Conservation (phyloP, 2,888 invertebrate species). For the Cerceris rybyensis region DNA sequence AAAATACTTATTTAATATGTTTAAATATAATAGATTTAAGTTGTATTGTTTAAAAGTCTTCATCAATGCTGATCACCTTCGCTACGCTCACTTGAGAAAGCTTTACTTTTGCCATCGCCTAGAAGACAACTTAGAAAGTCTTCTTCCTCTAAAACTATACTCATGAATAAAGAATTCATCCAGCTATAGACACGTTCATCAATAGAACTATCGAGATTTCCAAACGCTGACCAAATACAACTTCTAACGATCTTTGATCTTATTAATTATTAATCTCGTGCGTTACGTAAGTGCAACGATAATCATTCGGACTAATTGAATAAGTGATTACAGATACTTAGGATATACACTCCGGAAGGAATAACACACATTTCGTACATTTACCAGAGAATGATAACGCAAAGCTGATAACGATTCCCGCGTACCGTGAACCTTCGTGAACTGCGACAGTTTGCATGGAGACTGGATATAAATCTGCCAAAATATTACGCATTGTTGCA, state of each 20-base stretch:
- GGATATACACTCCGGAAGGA: conserved; percentile 56
- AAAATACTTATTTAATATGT: background rate
- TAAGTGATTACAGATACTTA: conserved; percentile 60
- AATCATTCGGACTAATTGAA: conserved; percentile 60
- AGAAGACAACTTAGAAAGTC: background rate
- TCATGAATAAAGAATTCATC: background rate
- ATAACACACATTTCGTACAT: conserved; percentile 41
- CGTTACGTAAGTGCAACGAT: conserved; percentile 50
- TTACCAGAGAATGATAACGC: conserved; percentile 48
- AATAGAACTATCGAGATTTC: background rate
- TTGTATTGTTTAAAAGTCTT: no score
- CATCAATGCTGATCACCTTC: background rate
- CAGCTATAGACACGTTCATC: background rate
- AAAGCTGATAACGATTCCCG: conserved; percentile 43
- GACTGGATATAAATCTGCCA: conserved; percentile 16
- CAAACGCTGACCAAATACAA: background rate
- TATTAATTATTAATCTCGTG: conserved; percentile 60
- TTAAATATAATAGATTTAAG: background rate
- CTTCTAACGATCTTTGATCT: conserved; percentile 55
- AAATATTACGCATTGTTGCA: conserved; percentile 7
- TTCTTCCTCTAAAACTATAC: background rate
- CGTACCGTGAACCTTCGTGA: conserved; percentile 49
- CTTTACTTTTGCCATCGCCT: background rate
- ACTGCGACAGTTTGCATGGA: conserved; percentile 22
- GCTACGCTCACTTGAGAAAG: background rate